A percentile compares a stretch with the other conserved stretches of the same genome.
These are phyloP conservation scores for Brachyptera risi DNA, from an alignment of 2,888 invertebrate genomes.

Conservation along the genomic window DNA sequence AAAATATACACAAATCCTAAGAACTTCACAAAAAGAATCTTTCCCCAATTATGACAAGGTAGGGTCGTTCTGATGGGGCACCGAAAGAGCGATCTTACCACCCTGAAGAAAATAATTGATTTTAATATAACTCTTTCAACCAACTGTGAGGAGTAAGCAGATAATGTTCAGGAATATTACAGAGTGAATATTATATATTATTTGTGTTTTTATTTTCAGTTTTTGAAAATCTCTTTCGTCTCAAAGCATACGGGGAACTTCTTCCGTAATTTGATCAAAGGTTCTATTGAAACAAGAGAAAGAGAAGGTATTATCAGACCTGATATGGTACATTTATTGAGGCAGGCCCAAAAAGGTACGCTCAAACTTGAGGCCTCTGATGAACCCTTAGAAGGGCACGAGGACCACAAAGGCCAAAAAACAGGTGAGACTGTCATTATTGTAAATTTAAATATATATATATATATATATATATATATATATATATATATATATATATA, in stretches of 20 bases:
- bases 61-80: too few relatives aligned
- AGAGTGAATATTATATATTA: neutral
- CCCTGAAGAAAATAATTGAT: neutral
- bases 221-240: neutral
- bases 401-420: too few relatives aligned
- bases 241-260: neutral
- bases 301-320: constrained; percentile 2
- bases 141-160: neutral
- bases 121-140: neutral
- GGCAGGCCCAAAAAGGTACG: constrained; percentile 1
- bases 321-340: constrained; percentile 10
- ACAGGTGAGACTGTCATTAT: too few relatives aligned
- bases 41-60: too few relatives aligned
- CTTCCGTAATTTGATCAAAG: neutral
- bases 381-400: neutral
- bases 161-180: too few relatives aligned
- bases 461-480: too few relatives aligned
- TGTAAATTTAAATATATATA: too few relatives aligned
- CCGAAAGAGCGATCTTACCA: too few relatives aligned
- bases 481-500: too few relatives aligned
- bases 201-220: neutral
- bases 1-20: too few relatives aligned
- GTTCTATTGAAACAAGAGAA: neutral
- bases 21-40: too few relatives aligned
- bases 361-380: neutral